Evolutionary conservation across 2,113 vertebrate genomes (phyloP), one percentile per base, ranked within the genome.

Genomic region (Ceuthmochares aereus): DNA sequence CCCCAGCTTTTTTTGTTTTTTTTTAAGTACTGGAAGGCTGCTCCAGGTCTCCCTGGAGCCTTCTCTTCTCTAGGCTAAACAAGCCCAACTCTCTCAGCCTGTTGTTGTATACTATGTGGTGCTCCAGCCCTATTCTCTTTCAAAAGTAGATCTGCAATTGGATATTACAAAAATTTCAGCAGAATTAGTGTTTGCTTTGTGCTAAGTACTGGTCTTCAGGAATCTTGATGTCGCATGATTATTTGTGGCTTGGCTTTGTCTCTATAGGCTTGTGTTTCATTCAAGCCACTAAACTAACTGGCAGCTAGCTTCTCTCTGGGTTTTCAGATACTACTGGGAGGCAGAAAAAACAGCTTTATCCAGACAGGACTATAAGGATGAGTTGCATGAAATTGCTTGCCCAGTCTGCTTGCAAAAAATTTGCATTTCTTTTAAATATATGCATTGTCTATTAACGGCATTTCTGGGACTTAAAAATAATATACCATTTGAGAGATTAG

Each of bases 341-440:
- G 93, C 91, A 95, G 88, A 90, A 96, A 97, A 97, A 76, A n/a
- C 83, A 94, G 91, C 95, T 97, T 91, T 74, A 96, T 93, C 95
- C 95, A 97, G 91, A 93, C 68, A 86, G 81, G 54, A 47, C 85
- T 79, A 56, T 95, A 70, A 93, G 76, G 84, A 96, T 96, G 95
- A 94, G 88, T 92, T 91, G 80, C 49, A 81, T 88, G 64, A 95
- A 93, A 94, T 94, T 91, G 84, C 56, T 94, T 93, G 91, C 26
- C 52, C 77, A 93, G 68, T 77, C 78, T 88, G 30, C 86, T 84
- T 86, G 51, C 80, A 95, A 76, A 91, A 94, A 95, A 58, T 56
- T 68, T 89, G 32, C 26, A 79, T 95, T 95, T 95, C 82, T 89
- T 90, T 40, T 94, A 83, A 95, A 88, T 60, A 51, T 87, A 91